Conservation (phyloP, 2,797 vertebrate genomes). For the Hippoglossus hippoglossus region DNA sequence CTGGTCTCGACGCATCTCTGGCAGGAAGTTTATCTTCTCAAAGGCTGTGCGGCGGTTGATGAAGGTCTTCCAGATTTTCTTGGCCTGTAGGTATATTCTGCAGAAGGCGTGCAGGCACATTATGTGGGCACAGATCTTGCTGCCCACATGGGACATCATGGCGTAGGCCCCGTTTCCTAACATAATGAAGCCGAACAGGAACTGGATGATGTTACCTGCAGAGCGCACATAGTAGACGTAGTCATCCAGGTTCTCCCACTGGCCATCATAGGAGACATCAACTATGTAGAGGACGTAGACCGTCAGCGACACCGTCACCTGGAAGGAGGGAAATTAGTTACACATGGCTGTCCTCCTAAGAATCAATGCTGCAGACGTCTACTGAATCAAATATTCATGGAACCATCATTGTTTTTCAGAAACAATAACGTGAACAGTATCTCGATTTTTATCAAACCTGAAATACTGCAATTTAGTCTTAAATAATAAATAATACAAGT, state of each 20-base stretch:
- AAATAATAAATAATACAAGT: no score
- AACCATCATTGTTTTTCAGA: no score
- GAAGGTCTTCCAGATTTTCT: conserved; percentile 98
- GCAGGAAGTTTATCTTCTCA: conserved; percentile 96
- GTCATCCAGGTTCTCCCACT: conserved; percentile 98
- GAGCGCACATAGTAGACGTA: conserved; percentile 98
- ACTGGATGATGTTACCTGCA: conserved; percentile 95
- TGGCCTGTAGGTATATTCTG: conserved; percentile 98
- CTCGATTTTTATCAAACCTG: no score
- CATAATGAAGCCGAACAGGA: conserved; percentile 97
- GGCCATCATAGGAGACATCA: conserved; percentile 93
- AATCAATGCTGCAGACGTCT: no score
- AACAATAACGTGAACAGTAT: no score
- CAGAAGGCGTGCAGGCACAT: conserved; percentile 99
- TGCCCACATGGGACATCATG: conserved; percentile 96
- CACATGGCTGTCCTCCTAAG: no score
- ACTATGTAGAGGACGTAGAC: conserved; percentile 96
- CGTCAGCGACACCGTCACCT: conserved; percentile 94
- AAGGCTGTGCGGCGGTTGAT: conserved; percentile 96
- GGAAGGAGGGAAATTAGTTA: conserved; percentile 55
- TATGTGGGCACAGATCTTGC: conserved; percentile 97
- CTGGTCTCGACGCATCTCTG: conserved; percentile 90
- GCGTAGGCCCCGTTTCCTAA: conserved; percentile 97
- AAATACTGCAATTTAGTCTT: no score
- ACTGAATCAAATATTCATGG: no score